Evolutionary conservation across 2,888 invertebrate species (phyloP).

Genomic region (Nemurella pictetii): DNA sequence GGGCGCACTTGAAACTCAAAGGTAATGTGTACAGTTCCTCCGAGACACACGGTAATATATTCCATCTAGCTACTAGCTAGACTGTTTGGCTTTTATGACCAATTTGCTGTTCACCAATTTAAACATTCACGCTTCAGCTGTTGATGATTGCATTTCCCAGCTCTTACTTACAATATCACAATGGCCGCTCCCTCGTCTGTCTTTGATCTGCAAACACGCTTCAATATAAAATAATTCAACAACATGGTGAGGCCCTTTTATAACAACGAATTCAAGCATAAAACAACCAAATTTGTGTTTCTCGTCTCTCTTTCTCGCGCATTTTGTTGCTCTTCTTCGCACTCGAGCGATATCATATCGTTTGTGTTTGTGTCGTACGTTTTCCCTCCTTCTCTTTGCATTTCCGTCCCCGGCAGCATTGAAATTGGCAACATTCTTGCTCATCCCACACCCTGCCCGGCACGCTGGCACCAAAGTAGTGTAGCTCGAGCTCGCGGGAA

Average conservation of each 20-base stretch:
- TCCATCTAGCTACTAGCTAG: no score
- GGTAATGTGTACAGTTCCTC: neutral
- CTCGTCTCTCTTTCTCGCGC: constrained; percentile 13
- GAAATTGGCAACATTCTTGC: constrained; percentile 41
- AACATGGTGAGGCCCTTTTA: constrained; percentile 31
- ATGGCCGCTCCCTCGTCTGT: constrained; percentile 7
- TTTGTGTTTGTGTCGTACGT: neutral
- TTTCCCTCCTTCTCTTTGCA: constrained; percentile 5
- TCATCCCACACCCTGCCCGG: constrained; percentile 21
- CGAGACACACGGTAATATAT: no score
- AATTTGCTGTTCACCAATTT: neutral
- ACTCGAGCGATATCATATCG: neutral
- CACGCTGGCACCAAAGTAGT: constrained; percentile 35
- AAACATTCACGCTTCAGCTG: neutral
- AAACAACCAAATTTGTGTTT: constrained; percentile 31
- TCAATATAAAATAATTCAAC: constrained; percentile 35
- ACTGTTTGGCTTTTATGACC: constrained; percentile 11
- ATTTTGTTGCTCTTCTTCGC: constrained; percentile 18
- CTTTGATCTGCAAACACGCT: constrained; percentile 21
- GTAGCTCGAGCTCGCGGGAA: neutral
- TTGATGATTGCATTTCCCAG: neutral
- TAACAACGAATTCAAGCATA: constrained; percentile 17
- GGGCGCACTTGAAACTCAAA: no score
- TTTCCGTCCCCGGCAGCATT: neutral
- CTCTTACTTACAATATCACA: constrained; percentile 21